Evolutionary conservation across 2,888 invertebrate species (phyloP), one percentile per base, ranked within the genome.

Genomic region (Thumatha senex): DNA sequence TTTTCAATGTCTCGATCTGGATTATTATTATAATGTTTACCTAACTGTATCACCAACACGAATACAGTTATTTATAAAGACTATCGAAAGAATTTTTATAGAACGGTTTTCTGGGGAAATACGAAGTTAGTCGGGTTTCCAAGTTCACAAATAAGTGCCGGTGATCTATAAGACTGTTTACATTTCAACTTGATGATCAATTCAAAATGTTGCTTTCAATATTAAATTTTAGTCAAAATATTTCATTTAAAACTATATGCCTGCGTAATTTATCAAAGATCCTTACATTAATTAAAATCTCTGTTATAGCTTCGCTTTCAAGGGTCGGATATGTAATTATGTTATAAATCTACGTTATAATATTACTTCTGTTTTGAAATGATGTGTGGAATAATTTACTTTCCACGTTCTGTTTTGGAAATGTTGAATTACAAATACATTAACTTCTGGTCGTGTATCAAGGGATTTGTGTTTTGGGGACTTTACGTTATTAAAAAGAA

Each of bases 231-330:
- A 33, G 12, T 24, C 15, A 7, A 24, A 38, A 11, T 13, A 18
- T 2, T 4, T 24, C 18, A 24, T 24, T 60, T 43, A 42, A 43
- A 56, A 56, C 61, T 63, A 49, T 15, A 30, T 51, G 30, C n/a
- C 47, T 56, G 40, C 46, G 40, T 64, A 46, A 51, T 39, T 42
- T 9, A 38, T 48, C 49, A 46, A 48, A 40, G 43, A 51, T 53
- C 41, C 62, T 65, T 61, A 51, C 51, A 51, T 47, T 64, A 61
- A 63, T 63, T 56, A 56, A 53, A 48, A 15, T 39, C 33, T 14
- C 35, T 64, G 43, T 51, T n/a, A n/a, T n/a, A n/a, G n/a, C 40
- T 60, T 53, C 40, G 42, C 42, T 48, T 48, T 29, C 15, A 30
- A 29, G 42, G 10, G 36, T 31, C 35, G 36, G 42, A 11, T 15